Percentiles rank a stretch among this genome's conserved stretches.
Evolutionary conservation across 2,113 vertebrate species (phyloP).

Genomic region (Menura novaehollandiae): DNA sequence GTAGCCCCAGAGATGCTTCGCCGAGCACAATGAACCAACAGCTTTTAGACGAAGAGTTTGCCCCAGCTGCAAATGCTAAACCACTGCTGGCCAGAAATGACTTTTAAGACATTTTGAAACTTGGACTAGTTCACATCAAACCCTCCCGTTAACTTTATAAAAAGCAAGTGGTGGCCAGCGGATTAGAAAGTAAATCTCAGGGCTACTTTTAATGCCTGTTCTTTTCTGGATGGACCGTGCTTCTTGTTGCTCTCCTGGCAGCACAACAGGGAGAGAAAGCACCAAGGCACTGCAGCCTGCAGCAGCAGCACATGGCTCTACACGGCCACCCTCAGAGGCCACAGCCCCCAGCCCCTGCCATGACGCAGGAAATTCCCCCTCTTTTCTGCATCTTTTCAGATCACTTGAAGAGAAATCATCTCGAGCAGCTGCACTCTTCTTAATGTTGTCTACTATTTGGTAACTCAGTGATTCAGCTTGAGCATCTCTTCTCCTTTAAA

Average conservation of each 20-base stretch:
- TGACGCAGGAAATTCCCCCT: background rate
- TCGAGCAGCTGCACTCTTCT: background rate
- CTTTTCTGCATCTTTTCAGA: background rate
- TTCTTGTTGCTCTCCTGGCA: background rate
- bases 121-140: background rate
- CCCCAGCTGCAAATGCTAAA: background rate
- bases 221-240: fast-evolving
- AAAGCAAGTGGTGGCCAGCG: background rate
- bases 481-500: background rate
- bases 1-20: too few relatives aligned
- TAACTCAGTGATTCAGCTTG: background rate
- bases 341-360: fast-evolving
- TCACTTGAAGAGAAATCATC: background rate
- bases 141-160: background rate
- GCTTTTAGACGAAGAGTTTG: background rate
- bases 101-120: background rate
- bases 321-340: fast-evolving
- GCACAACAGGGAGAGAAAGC: background rate
- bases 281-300: fast-evolving
- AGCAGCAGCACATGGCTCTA: fast-evolving
- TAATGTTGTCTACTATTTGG: background rate
- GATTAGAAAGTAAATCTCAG: background rate
- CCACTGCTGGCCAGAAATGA: background rate
- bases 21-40: fast-evolving
- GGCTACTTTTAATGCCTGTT: background rate